Evolutionary conservation across 1,140 invertebrate species (phyloP), one percentile per base, ranked within the genome.

Genomic region (Drosophila nebulosa): DNA sequence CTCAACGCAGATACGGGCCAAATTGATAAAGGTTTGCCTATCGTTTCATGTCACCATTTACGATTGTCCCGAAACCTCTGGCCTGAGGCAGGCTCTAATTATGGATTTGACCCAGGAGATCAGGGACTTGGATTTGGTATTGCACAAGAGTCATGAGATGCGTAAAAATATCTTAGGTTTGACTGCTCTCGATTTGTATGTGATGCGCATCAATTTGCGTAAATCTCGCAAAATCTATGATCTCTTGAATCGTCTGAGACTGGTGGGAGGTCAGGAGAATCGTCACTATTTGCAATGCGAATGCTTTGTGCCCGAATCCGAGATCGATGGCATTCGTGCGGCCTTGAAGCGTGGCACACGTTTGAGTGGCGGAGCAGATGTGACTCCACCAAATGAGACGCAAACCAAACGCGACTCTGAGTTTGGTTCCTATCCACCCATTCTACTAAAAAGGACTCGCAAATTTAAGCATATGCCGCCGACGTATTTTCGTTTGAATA

Each of bases 211-310:
- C 10, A 98, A 98, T 92, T 96, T 98, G 4, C 94, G 96, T 58
- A 98, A 98, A 92, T 97, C 97, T 74, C 95, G 97, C 86, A 96
- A 96, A 2, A 97, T 98, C 73, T 98, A 98, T 91, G 96, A 97
- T 83, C 96, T 96, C 0, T 92, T 98, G 69, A 98, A 98, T 92
- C 92, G 97, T 24, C 97, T 98, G 91, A 97, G 97, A 90, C 91
- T 96, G 62, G 96, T 97, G 89, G 97, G 97, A 74, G 94, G 96
- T 92, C 95, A 96, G 79, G 95, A 97, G 6, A 96, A 95, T 21
- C 97, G 98, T 88, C 96, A 96, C 70, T 99, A 97, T 92, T 92
- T 99, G 35, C 98, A 99, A 71, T 97, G 96, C 6, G 98, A 99
- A 92, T 98, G 97, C 91, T 99, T 98, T 97, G 96, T 97, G 71